Evolutionary conservation across 2,888 invertebrate genomes (phyloP), one percentile per base, ranked within the genome.

Genomic region (Fissipunctia ypsillon): DNA sequence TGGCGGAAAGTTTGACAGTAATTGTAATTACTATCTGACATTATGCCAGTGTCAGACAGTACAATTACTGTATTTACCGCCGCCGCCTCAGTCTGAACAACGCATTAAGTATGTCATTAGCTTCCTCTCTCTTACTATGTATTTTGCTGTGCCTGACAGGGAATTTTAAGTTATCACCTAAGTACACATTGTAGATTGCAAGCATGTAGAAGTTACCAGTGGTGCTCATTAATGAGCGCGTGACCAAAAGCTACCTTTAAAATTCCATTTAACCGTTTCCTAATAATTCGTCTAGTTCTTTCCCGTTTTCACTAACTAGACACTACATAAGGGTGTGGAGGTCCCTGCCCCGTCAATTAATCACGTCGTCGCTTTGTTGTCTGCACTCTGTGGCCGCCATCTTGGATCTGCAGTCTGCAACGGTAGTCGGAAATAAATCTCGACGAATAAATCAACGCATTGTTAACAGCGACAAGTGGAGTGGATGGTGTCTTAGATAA

Each of bases 351-450:
- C 66, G 76, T 86, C 84, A 80, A 84, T 73, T 77, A 77, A 75
- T 76, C 86, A 77, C 73, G 70, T 65, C 66, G 57, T 35, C 31
- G 63, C 85, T 83, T 83, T 83, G 85, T 85, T 85, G 83, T 85
- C 85, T 81, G 81, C 67, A 70, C 25, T 65, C 50, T 68, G 60
- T 54, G 41, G 52, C 54, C 67, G 80, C 78, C 78, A 77, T 72
- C 68, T 80, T 60, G 64, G 63, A 61, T 57, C 41, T 81, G 84
- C 72, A 84, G 84, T 68, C 67, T 84, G 84, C 84, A 84, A 38
- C 52, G 68, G 57, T 67, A 43, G 64, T 57, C 48, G 78, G 83
- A 63, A 84, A 69, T 80, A 65, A 84, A 80, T 84, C 57, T 70
- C 70, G 59, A 28, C 56, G 65, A 70, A 80, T 80, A 83, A 68